These are phyloP conservation scores for Zaprionus ornatus DNA, from an alignment of 1,140 invertebrate species.

Conservation along the genomic window DNA sequence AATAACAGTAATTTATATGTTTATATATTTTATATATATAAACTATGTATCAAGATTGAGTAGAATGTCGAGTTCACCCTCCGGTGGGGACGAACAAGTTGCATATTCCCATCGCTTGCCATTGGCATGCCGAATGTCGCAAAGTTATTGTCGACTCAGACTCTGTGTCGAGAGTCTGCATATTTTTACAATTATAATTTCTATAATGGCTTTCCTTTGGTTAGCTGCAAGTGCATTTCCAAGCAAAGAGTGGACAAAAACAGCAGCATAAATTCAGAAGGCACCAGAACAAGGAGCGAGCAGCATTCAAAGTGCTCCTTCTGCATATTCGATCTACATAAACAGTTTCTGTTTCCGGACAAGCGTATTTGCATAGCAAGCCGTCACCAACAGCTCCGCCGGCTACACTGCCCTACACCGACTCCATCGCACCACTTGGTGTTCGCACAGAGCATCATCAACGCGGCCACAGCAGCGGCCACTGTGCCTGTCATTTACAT, in stretches of 20 bases:
- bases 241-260: conserved; percentile 52
- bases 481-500: conserved; percentile 64
- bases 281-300: conserved; percentile 28
- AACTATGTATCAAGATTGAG: neutral
- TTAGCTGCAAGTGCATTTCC: conserved; percentile 37
- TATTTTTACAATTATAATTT: conserved; percentile 77
- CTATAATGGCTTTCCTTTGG: conserved; percentile 41
- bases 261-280: conserved; percentile 55
- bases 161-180: conserved; percentile 23
- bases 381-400: conserved; percentile 11
- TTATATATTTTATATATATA: neutral
- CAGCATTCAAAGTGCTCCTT: conserved; percentile 48
- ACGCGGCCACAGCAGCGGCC: conserved; percentile 47
- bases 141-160: conserved; percentile 48
- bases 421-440: conserved; percentile 1
- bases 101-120: conserved; percentile 31
- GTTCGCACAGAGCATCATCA: conserved; percentile 52
- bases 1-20: neutral
- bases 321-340: conserved; percentile 79
- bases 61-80: neutral
- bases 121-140: conserved; percentile 61
- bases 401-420: neutral
- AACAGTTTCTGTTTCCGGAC: conserved; percentile 64
- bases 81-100: neutral
- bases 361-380: conserved; percentile 63